Evolutionary conservation across 2,113 vertebrate species (phyloP), one percentile per base, ranked within the genome.

Genomic region (Athene cunicularia): DNA sequence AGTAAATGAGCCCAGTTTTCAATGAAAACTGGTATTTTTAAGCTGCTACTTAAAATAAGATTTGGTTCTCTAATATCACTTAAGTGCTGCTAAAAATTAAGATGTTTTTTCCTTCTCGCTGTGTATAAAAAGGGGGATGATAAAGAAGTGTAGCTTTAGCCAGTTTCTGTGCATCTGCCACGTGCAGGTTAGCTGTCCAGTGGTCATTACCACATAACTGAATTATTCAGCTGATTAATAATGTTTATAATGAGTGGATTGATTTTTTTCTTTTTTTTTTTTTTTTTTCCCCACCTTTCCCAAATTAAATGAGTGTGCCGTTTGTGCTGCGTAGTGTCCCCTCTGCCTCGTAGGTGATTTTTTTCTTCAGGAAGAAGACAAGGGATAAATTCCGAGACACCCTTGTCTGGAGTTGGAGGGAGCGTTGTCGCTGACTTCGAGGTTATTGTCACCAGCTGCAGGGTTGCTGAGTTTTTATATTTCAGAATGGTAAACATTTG

Each of bases 101-200:
- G 1, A 21, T 43, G 10, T 0, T 14, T 77, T 74, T 75, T 26
- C 6, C 12, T 49, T 66, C 50, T 35, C 0, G 0, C 14, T 66
- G 4, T 35, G 2, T 39, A 5, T 24, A 53, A 20, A 84, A 58
- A 33, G 9, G 11, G 14, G 4, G 2, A 5, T 39, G 23, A 6
- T 62, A 1, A 67, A 53, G 47, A 21, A 32, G 6, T 27, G 1
- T 41, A 9, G 55, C 15, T 26, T 43, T 6, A 26, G 37, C 35
- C 26, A 68, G 13, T 50, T 39, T 28, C 24, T 45, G 41, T 32
- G 45, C 7, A 21, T 75, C 35, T 87, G 56, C 16, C 11, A 52
- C 56, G 37, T 33, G 33, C 24, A 45, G 27, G 35, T 53, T 58
- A 52, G 20, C 37, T 53, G 12, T 26, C 10, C 32, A 5, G 3